Evolutionary conservation across 2,113 vertebrate species (phyloP).

Genomic region (Apeltes quadracus): DNA sequence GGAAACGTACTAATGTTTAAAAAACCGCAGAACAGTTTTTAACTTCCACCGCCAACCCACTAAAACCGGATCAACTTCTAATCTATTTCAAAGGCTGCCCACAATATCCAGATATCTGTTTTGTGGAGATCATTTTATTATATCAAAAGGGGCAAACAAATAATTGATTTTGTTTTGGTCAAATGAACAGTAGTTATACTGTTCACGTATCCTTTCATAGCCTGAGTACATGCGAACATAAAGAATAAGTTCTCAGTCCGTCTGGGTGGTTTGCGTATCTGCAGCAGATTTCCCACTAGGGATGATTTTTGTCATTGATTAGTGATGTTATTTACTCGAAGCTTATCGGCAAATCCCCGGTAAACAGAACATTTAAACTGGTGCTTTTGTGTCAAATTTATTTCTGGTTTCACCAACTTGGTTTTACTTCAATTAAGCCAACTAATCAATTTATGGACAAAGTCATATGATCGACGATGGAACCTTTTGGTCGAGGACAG

Average conservation of each 20-base stretch:
- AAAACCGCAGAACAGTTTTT: slow-evolving; percentile 14
- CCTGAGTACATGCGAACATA: not conserved
- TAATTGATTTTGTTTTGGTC: too few relatives aligned
- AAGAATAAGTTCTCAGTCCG: not conserved
- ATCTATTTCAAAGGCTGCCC: slow-evolving; percentile 10
- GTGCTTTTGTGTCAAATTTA: too few relatives aligned
- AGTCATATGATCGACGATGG: not conserved
- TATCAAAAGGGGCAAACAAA: too few relatives aligned
- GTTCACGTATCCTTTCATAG: too few relatives aligned
- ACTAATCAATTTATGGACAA: not conserved
- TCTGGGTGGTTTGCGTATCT: not conserved
- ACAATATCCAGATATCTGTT: too few relatives aligned
- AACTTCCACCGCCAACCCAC: not conserved
- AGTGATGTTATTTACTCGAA: not conserved
- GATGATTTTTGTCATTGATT: not conserved
- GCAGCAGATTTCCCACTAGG: too few relatives aligned
- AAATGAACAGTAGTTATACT: too few relatives aligned
- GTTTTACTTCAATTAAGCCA: not conserved
- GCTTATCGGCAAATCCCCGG: not conserved
- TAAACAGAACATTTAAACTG: not conserved
- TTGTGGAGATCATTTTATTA: too few relatives aligned
- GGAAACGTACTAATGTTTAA: not conserved
- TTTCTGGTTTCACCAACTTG: too few relatives aligned
- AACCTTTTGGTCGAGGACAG: not conserved
- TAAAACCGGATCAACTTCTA: not conserved